These are phyloP conservation scores for Adelosebastes latens DNA, from an alignment of 2,797 vertebrate genomes.

Conservation along the genomic window DNA sequence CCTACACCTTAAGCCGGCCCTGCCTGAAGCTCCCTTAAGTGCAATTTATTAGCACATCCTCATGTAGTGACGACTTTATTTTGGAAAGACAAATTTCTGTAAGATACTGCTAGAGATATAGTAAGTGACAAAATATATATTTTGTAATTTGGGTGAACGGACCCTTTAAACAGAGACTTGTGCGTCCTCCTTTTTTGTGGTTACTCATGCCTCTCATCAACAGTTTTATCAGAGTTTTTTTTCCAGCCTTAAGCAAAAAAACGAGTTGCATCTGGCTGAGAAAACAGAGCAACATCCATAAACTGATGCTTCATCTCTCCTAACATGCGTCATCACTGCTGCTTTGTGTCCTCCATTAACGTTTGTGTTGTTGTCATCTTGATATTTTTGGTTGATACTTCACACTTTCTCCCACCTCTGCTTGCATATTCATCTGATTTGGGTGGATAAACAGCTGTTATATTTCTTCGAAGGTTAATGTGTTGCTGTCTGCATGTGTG, in stretches of 20 bases:
- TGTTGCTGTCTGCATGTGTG: not conserved
- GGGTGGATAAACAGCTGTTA: slow-evolving; percentile 11
- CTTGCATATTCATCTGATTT: not conserved
- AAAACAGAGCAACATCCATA: not conserved
- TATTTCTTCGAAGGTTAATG: slow-evolving; percentile 12
- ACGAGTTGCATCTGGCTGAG: not conserved
- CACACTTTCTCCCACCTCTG: not conserved
- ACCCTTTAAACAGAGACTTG: not conserved
- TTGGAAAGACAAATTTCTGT: not conserved
- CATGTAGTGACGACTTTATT: not conserved
- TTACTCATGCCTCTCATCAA: slow-evolving; percentile 2
- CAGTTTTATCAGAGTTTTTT: slow-evolving; percentile 11
- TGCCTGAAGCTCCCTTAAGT: too few relatives aligned
- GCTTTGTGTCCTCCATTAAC: not conserved
- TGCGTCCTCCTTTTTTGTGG: not conserved
- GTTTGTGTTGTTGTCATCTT: not conserved
- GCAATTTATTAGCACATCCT: too few relatives aligned
- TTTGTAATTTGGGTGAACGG: not conserved
- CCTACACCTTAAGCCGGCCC: too few relatives aligned
- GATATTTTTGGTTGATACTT: not conserved
- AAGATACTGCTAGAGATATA: not conserved
- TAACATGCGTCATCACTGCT: not conserved
- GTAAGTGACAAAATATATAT: not conserved
- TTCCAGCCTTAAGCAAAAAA: not conserved
- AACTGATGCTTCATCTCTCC: not conserved